Base-by-base conservation (phyloP, 2,888 invertebrate genomes). In the Venusia cambrica region DNA sequence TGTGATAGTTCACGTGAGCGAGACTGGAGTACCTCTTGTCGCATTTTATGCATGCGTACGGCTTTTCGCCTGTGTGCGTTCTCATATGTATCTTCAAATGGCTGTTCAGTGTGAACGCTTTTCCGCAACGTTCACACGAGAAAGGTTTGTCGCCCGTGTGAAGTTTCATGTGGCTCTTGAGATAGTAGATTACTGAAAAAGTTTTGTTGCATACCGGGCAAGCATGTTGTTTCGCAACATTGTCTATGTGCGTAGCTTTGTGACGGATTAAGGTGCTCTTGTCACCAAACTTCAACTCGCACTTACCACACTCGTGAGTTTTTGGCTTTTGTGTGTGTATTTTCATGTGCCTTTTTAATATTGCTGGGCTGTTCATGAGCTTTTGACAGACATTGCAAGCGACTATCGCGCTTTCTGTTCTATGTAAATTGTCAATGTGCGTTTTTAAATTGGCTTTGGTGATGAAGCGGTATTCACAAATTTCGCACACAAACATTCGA, bases 41-140 rank as follows among this genome's bases (percentile, higher is more conserved):
- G n/a, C 39, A 40, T 35, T 40, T 34, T 2, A 5, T 30, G 22
- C 39, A 40, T 1, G 26, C 27, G 10, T 30, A 44, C 1, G 44
- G 44, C 2, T 37, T 33, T 11, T 44, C 44, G 0, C 44, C 44
- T 0, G 44, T 44, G 9, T 44, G 44, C 1, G 27, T 44, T n/a
- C 39, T 17, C 21, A 36, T 26, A 2, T 44, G 44, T 5, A 27
- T 36, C 5, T 28, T 36, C 5, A 36, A 21, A 25, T 31, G 38
- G 19, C 28, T 43, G 13, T 31, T 37, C 0, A 35, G 26, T 3
- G 39, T 40, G 10, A 40, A 40, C 1, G 39, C 30, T 27, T 40
- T 40, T 0, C 35, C 30, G 12, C 39, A 40, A 13, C 22, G 17
- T 12, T 40, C 30, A 9, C 39, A 40, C 1, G 30, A 27, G 13